Percentiles rank a stretch among this genome's conserved stretches.
Conservation (phyloP, 2,113 vertebrate species). For the Syrrhaptes paradoxus region DNA sequence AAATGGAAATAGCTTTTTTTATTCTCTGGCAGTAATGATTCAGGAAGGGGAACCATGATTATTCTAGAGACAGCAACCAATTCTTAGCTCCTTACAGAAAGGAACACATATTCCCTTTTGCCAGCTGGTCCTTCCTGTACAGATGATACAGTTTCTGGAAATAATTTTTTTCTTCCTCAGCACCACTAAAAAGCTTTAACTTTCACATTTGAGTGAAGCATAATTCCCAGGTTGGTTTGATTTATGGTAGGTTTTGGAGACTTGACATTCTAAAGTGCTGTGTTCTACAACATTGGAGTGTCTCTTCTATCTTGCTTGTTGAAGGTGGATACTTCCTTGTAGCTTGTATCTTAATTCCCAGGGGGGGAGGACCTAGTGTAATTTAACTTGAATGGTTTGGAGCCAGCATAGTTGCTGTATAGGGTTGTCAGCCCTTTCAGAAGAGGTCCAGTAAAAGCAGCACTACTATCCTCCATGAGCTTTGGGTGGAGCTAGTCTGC, state of each 20-base stretch:
- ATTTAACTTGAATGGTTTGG: neutral
- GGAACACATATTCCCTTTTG: neutral
- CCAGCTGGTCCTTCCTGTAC: neutral
- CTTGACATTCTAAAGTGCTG: too few relatives aligned
- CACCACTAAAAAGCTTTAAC: neutral
- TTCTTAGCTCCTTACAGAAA: neutral
- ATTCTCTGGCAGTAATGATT: neutral
- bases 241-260: neutral
- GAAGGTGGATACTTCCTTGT: neutral
- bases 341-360: neutral
- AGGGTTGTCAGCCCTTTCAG: neutral
- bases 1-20: neutral
- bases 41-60: neutral
- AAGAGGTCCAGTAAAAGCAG: neutral
- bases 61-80: neutral
- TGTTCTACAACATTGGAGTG: neutral
- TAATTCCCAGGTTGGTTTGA: neutral
- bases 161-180: neutral
- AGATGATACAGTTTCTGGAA: neutral
- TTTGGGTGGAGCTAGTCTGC: neutral
- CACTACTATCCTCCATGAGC: neutral
- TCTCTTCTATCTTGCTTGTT: neutral
- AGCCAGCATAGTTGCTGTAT: too few relatives aligned
- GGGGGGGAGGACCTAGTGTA: neutral
- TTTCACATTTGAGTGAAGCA: neutral